Base-by-base conservation (phyloP, 2,888 invertebrate species). In the Leptinotarsa rubiginosa region DNA sequence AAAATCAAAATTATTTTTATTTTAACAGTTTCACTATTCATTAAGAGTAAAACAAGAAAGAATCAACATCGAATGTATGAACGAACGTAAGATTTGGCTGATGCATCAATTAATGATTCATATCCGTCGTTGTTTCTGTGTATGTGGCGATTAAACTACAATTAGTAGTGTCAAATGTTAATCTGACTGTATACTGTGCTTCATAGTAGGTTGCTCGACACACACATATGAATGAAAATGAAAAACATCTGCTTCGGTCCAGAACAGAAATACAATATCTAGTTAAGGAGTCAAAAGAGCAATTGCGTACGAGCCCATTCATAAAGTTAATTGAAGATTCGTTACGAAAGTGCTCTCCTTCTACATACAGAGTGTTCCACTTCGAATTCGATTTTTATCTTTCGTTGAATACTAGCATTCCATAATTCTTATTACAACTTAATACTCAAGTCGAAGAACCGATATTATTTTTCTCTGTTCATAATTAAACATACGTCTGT, bases 141-240 rank as follows among this genome's bases (percentile, higher is more conserved):
- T 65, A 49, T 75, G 54, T 69, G 73, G 72, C 75, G 69, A 76
- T 73, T 71, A 72, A 76, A 54, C 65, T 59, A 70, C 72, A 76
- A 78, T 76, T 76, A 75, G 73, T 69, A 73, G 73, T 78, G 76
- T 76, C 78, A 78, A 78, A 78, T 78, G 78, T 76, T 75, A 76
- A 73, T 69, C 65, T 66, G 69, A 41, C 31, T 31, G 65, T 47
- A 31, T 73, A 73, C 70, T 62, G 62, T 62, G 41, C n/a, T n/a
- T 41, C n/a, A 62, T 18, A n/a, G 41, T 18, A 62, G n/a, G 62
- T n/a, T 41, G 62, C 31, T 41, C 16, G n/a, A 62, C 62, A 31
- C 18, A n/a, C 31, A n/a, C 25, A n/a, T 31, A 62, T 62, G 62
- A 62, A 62, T 62, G 62, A 41, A 62, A 41, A 41, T 16, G 62